phyloP scores from a whole-genome alignment of 2,888 invertebrate species.

The Chloromyia formosa region DNA sequence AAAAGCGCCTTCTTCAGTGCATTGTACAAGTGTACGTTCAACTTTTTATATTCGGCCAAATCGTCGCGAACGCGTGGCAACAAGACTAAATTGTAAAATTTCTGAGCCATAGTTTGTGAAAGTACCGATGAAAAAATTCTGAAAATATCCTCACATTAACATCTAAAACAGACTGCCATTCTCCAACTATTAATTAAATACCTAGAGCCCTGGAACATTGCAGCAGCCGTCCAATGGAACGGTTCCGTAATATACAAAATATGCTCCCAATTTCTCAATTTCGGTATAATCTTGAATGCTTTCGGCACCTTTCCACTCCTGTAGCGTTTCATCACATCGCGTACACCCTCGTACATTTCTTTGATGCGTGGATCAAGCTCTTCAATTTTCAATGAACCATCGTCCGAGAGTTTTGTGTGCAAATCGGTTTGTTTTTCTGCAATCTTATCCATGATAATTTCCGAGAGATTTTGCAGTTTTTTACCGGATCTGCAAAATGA shows the following conservation, averaged over 20 bases:
- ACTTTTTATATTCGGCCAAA: slow-evolving; percentile 90
- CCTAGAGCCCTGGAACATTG: slow-evolving; percentile 83
- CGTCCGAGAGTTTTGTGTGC: slow-evolving; percentile 84
- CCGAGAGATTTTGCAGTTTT: slow-evolving; percentile 80
- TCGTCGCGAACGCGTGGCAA: slow-evolving; percentile 94
- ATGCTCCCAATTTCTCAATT: slow-evolving; percentile 93
- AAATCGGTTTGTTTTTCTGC: slow-evolving; percentile 93
- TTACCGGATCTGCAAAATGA: slow-evolving; percentile 52
- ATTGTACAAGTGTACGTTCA: slow-evolving; percentile 97
- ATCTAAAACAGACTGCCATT: too few relatives aligned
- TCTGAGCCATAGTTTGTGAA: slow-evolving; percentile 95
- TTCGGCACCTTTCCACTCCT: slow-evolving; percentile 97
- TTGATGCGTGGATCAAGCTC: slow-evolving; percentile 85
- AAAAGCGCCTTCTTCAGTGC: slow-evolving; percentile 92
- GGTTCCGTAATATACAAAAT: slow-evolving; percentile 88
- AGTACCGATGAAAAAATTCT: slow-evolving; percentile 97
- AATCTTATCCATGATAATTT: slow-evolving; percentile 91
- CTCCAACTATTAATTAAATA: slow-evolving; percentile 45
- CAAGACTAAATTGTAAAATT: slow-evolving; percentile 92
- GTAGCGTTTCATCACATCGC: slow-evolving; percentile 87
- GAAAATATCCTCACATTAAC: slow-evolving; percentile 57
- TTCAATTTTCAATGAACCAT: slow-evolving; percentile 76
- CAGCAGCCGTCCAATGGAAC: slow-evolving; percentile 96
- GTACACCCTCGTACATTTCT: slow-evolving; percentile 89
- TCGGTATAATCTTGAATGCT: slow-evolving; percentile 96